These are phyloP conservation scores for Apostichopus japonicus DNA, from an alignment of 35 echinoderm and acorn worm species.

Conservation along the genomic window DNA sequence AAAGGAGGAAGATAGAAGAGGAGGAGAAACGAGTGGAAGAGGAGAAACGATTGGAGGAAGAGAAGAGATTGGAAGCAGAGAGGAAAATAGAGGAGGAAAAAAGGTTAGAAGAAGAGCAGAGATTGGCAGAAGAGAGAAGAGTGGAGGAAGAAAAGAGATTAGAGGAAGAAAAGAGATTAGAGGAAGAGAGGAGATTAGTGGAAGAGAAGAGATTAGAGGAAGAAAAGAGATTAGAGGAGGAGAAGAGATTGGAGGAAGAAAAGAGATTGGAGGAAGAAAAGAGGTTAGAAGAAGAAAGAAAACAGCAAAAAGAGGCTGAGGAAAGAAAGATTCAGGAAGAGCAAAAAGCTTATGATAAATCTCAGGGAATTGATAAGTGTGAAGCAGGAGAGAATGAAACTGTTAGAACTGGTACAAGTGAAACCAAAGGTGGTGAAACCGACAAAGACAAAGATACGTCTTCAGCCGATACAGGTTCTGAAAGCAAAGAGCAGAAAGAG, in stretches of 20 bases:
- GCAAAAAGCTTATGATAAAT: not conserved
- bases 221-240: constrained; percentile 31
- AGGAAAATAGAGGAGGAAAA: constrained; percentile 43
- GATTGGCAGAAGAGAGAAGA: constrained; percentile 33
- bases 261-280: constrained; percentile 45
- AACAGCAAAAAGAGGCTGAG: constrained; percentile 38
- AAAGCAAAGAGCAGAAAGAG: constrained; percentile 28
- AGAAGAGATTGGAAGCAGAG: constrained; percentile 28
- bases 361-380: not conserved
- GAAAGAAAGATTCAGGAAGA: not conserved
- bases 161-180: constrained; percentile 57
- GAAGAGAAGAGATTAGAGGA: constrained; percentile 31
- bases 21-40: constrained; percentile 39
- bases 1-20: constrained; percentile 45
- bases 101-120: constrained; percentile 31
- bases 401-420: not conserved
- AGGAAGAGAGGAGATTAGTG: not conserved
- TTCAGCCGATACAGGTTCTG: not conserved
- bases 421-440: not conserved
- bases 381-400: not conserved
- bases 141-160: constrained; percentile 41
- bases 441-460: not conserved
- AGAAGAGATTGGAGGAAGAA: constrained; percentile 51
- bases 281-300: not conserved
- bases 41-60: constrained; percentile 23